Percentiles rank a stretch among this genome's conserved stretches.
These are phyloP conservation scores for Laterallus jamaicensis DNA, from an alignment of 2,113 vertebrate species.

Conservation along the genomic window DNA sequence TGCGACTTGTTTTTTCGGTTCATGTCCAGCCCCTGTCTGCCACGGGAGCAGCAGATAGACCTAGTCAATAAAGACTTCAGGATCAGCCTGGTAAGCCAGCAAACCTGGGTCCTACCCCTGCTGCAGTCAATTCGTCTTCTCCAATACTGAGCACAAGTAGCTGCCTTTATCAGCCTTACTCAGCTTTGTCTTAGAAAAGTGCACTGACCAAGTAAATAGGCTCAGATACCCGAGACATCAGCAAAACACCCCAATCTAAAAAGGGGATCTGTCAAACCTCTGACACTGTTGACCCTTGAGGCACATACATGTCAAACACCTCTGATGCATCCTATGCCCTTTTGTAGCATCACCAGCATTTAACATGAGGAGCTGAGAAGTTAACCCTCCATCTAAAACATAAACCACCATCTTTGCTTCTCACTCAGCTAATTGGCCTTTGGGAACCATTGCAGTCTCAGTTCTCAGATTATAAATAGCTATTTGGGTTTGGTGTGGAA, in stretches of 20 bases:
- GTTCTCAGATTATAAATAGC: neutral
- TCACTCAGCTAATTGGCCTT: neutral
- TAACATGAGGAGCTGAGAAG: neutral
- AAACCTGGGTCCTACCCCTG: neutral
- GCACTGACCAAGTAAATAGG: neutral
- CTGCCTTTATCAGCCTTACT: neutral
- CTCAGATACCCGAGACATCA: neutral
- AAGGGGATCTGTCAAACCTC: neutral
- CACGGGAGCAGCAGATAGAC: neutral
- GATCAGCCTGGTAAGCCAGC: neutral
- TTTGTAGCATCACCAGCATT: neutral
- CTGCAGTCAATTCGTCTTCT: neutral
- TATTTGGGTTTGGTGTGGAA: neutral
- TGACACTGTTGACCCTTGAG: neutral
- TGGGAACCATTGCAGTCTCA: neutral
- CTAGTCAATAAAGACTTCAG: neutral
- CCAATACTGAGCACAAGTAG: neutral
- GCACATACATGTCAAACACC: neutral
- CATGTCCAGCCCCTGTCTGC: neutral
- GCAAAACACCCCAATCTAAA: neutral
- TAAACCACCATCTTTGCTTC: neutral
- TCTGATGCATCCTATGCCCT: neutral
- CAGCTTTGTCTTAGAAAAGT: neutral
- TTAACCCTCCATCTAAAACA: neutral
- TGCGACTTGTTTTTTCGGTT: neutral